These are phyloP conservation scores for Epistrophe grossulariae DNA, from an alignment of 2,888 invertebrate species.

Conservation along the genomic window DNA sequence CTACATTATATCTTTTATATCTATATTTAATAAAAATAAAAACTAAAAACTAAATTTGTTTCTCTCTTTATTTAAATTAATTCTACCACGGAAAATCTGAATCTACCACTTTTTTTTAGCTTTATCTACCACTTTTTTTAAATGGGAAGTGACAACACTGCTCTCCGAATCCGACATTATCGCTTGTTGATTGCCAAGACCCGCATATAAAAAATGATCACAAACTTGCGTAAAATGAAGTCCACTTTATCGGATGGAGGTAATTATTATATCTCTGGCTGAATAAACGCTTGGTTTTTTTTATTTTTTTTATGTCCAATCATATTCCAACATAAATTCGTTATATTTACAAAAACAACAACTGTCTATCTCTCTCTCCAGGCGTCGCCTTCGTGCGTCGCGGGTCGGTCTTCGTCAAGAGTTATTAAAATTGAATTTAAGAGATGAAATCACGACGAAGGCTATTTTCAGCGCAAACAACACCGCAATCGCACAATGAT, in stretches of 20 bases:
- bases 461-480: conserved; percentile 26
- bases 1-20: no score
- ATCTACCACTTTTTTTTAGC: no score
- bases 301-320: conserved; percentile 28
- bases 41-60: no score
- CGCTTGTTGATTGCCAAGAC: conserved; percentile 40
- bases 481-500: conserved; percentile 38
- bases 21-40: no score
- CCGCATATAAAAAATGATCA: conserved; percentile 50
- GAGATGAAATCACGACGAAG: conserved; percentile 60
- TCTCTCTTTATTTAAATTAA: no score
- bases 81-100: no score
- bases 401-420: background rate
- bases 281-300: conserved; percentile 4
- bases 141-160: no score
- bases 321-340: conserved; percentile 7
- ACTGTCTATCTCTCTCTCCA: background rate
- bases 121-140: no score
- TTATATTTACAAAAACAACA: conserved; percentile 12
- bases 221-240: conserved; percentile 72
- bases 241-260: conserved; percentile 55
- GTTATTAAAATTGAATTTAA: conserved; percentile 74
- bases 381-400: background rate
- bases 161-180: conserved; percentile 43
- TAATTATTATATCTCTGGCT: conserved; percentile 54